Base-by-base conservation (phyloP, 2,113 vertebrate species). In the Ceuthmochares aereus region DNA sequence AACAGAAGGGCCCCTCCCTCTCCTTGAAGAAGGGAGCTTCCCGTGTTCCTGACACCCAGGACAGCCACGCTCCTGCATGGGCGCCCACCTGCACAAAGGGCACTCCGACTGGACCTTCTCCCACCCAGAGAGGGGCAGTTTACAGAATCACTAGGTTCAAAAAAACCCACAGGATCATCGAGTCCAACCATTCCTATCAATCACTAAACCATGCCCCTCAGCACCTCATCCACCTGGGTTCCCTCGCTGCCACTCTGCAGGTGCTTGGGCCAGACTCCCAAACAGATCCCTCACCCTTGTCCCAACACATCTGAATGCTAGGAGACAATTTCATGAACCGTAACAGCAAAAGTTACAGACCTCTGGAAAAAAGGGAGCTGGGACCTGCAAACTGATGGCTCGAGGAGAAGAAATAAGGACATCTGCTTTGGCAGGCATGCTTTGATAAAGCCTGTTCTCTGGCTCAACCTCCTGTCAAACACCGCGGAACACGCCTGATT, bases 91-190 rank as follows among this genome's bases (percentile, higher is more conserved):
- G 73, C 32, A 10, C 34, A 16, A 15, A 20, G 63, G 62, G 20
- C 26, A 4, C 43, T 13, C 0, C 0, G 30, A 12, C 23, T 63
- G 36, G 51, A 27, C 22, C 58, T 5, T n/a, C 18, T 25, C 70
- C 0, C 0, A 7, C 43, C 32, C 17, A 3, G 36, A 5, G 10
- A 0, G 3, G 29, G 42, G 59, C 68, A 56, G 40, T n/a, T n/a
- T n/a, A n/a, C n/a, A n/a, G n/a, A n/a, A n/a, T n/a, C n/a, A n/a
- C 40, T n/a, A n/a, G n/a, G n/a, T n/a, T n/a, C n/a, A n/a, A n/a
- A n/a, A n/a, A n/a, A n/a, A n/a, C n/a, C n/a, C n/a, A n/a, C n/a
- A n/a, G n/a, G n/a, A n/a, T n/a, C n/a, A n/a, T n/a, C n/a, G n/a
- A n/a, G n/a, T n/a, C n/a, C n/a, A n/a, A n/a, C n/a, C 40, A 40